phyloP scores from a whole-genome alignment of 2,888 invertebrate genomes.

The Matsumyia berberina region DNA sequence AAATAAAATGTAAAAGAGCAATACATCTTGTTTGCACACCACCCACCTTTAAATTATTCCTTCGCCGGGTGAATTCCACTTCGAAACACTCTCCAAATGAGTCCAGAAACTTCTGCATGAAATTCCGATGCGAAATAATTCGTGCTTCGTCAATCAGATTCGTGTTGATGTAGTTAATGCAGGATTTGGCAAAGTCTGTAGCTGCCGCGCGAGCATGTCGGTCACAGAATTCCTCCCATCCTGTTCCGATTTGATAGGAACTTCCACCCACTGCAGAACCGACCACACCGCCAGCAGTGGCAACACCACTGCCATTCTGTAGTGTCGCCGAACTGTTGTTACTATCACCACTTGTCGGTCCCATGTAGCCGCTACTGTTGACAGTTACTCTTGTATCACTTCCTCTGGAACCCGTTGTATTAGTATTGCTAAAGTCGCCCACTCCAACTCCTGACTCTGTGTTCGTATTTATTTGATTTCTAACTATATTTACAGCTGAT shows the following conservation, averaged over 20 bases:
- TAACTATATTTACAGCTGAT: constrained; percentile 59
- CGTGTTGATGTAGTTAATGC: constrained; percentile 90
- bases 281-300: constrained; percentile 74
- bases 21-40: not conserved
- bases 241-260: constrained; percentile 87
- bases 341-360: constrained; percentile 80
- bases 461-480: constrained; percentile 52
- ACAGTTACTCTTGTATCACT: constrained; percentile 78
- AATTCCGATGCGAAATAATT: constrained; percentile 90
- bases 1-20: constrained; percentile 1
- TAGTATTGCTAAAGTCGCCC: constrained; percentile 51
- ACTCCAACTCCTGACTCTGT: constrained; percentile 34
- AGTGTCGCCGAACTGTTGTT: constrained; percentile 78
- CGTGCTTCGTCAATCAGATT: constrained; percentile 88
- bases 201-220: constrained; percentile 94
- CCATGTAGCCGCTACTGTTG: constrained; percentile 81
- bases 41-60: constrained; percentile 85
- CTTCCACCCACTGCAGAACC: constrained; percentile 77
- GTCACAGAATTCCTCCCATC: constrained; percentile 94
- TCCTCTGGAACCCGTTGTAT: constrained; percentile 43
- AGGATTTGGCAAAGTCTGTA: constrained; percentile 94
- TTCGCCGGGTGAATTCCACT: constrained; percentile 88
- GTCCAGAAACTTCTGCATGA: constrained; percentile 92
- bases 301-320: constrained; percentile 78
- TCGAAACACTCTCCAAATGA: constrained; percentile 94